Percentiles rank a stretch among this genome's conserved stretches.
phyloP scores from a whole-genome alignment of 2,797 vertebrate species.

The Danio choprae region DNA sequence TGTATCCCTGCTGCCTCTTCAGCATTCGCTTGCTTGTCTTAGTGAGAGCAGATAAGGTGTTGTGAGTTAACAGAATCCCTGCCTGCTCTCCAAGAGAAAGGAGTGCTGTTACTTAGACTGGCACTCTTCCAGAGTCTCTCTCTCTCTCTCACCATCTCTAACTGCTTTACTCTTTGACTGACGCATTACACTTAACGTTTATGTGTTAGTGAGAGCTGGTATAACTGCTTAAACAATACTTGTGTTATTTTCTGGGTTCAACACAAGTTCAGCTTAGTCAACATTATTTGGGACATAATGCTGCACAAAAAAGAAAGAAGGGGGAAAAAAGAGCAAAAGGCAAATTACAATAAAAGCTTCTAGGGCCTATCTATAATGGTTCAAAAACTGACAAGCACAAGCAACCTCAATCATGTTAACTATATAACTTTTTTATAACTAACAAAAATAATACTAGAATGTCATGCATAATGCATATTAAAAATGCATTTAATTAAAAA shows the following conservation, averaged over 20 bases:
- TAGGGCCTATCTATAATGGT: background rate
- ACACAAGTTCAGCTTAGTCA: background rate
- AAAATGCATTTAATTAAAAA: no score
- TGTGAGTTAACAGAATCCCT: slow-evolving; percentile 49
- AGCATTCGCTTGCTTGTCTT: slow-evolving; percentile 49
- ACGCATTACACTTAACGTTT: slow-evolving; percentile 21
- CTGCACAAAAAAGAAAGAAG: background rate
- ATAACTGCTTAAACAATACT: background rate
- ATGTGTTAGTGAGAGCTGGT: slow-evolving; percentile 22
- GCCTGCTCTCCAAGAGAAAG: slow-evolving; percentile 40
- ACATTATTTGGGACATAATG: background rate
- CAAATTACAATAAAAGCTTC: background rate
- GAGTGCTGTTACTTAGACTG: slow-evolving; percentile 39
- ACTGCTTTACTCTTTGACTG: slow-evolving; percentile 5
- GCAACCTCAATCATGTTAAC: background rate
- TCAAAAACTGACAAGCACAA: background rate
- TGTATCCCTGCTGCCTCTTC: slow-evolving; percentile 46
- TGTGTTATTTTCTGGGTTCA: slow-evolving; percentile 4
- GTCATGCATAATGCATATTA: no score
- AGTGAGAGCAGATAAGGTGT: slow-evolving; percentile 53
- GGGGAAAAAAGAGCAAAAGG: background rate
- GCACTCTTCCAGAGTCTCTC: slow-evolving; percentile 18
- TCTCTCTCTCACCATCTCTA: background rate
- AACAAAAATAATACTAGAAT: no score
- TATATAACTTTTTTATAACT: no score